Base-by-base conservation (phyloP, 2,797 vertebrate genomes). In the Scyliorhinus canicula region DNA sequence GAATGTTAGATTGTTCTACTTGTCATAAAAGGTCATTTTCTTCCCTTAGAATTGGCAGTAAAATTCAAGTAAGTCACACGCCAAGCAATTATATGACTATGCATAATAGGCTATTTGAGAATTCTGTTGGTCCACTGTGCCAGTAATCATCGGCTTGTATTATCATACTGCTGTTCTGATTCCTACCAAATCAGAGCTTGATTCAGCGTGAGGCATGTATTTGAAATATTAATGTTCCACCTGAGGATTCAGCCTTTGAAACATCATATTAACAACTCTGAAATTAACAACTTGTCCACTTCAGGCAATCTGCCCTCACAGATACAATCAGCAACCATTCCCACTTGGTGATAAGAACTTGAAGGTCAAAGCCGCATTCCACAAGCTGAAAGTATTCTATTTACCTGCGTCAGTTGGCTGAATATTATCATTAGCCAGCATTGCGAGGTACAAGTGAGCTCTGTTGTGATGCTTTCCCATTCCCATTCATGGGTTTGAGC, bases 211-310 rank as follows among this genome's bases (percentile, higher is more conserved):
- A 63, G 88, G n/a, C 14, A 28, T 14, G 11, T 44, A 69, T 67
- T 65, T 93, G 60, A 93, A 93, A 28, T 44, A 47, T 93, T 47
- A 65, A 12, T 93, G 11, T 69, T 50, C 24, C 19, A 11, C 47
- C 40, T 47, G 44, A 93, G 9, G 21, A 65, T 7, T 26, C 44
- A 26, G 60, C 24, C 3, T 69, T 93, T 35, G 4, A 19, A 60
- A 55, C 44, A 16, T n/a, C 85, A 60, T 1, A 82, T 60, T 60
- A 86, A 47, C n/a, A 40, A 4, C 90, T 65, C 40, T 93, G 91
- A 69, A 88, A 67, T 50, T 65, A 93, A 47, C 65, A 69, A 93
- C 63, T 67, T 93, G 91, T 69, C 63, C 35, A 93, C 24, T 65
- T 31, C 65, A 69, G 40, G 40, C 65, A 67, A 67, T 93, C n/a